Percentiles rank a stretch among this genome's conserved stretches.
phyloP scores from a whole-genome alignment of 2,888 invertebrate genomes.

The Tinea semifulvella region DNA sequence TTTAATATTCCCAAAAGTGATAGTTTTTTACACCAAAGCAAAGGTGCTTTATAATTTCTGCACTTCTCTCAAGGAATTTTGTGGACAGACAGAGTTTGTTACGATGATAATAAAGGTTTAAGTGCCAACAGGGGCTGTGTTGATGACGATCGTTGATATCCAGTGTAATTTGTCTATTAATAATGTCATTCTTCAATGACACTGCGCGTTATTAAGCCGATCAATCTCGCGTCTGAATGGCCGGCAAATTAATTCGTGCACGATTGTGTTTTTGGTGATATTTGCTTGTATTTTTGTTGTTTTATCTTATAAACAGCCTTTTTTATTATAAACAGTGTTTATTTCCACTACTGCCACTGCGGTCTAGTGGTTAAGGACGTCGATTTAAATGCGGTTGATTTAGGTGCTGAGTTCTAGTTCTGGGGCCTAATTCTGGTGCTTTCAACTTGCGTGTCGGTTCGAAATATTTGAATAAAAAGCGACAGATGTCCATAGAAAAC shows the following conservation, averaged over 20 bases:
- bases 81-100: too few relatives aligned
- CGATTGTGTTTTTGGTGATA: too few relatives aligned
- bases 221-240: constrained; percentile 7
- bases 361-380: background rate
- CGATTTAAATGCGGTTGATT: background rate
- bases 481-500: too few relatives aligned
- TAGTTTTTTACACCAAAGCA: too few relatives aligned
- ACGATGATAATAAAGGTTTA: background rate
- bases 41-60: too few relatives aligned
- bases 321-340: background rate
- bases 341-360: background rate
- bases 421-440: too few relatives aligned
- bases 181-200: constrained; percentile 11
- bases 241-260: background rate
- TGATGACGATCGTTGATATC: constrained; percentile 9
- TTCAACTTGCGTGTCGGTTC: too few relatives aligned
- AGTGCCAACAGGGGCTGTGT: background rate
- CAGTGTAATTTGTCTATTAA: background rate
- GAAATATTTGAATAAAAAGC: too few relatives aligned
- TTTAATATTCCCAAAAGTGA: too few relatives aligned
- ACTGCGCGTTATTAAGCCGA: constrained; percentile 6
- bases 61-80: too few relatives aligned
- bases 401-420: background rate
- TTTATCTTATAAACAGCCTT: background rate
- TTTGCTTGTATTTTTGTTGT: too few relatives aligned